Evolutionary conservation across 2,797 vertebrate species (phyloP).

Genomic region (Sebastes paucispinis): DNA sequence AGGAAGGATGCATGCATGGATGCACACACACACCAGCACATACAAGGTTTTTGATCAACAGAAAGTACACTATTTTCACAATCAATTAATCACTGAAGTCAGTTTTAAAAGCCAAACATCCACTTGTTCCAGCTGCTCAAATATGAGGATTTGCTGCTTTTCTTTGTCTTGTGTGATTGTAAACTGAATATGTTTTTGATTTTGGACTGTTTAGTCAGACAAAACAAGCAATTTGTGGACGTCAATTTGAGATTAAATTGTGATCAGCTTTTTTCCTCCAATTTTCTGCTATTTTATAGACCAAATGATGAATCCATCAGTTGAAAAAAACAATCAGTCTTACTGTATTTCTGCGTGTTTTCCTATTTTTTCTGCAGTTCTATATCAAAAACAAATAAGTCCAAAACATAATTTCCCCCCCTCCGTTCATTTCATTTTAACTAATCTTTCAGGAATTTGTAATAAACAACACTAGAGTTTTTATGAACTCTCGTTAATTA

Average conservation of each 20-base stretch:
- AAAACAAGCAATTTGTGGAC: background rate
- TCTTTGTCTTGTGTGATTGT: background rate
- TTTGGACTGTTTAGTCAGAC: background rate
- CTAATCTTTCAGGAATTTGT: conserved; percentile 51
- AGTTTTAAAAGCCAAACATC: background rate
- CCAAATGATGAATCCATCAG: background rate
- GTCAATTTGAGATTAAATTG: background rate
- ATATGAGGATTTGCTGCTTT: background rate
- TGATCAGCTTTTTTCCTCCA: background rate
- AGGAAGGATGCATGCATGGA: background rate
- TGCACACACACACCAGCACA: background rate
- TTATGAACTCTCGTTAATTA: conserved; percentile 57
- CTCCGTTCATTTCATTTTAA: conserved; percentile 34
- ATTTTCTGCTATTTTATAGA: background rate
- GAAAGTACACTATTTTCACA: background rate
- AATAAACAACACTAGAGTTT: conserved; percentile 55
- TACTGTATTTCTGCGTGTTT: background rate
- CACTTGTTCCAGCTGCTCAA: background rate
- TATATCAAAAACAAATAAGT: conserved; percentile 12
- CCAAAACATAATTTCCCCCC: conserved; percentile 12
- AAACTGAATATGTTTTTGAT: background rate
- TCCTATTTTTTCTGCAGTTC: background rate
- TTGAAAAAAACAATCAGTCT: background rate
- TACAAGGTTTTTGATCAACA: background rate
- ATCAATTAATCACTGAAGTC: background rate